A percentile compares a stretch with the other conserved stretches of the same genome.
Evolutionary conservation across 1,140 invertebrate species (phyloP).

Genomic region (Acyrthosiphon pisum): DNA sequence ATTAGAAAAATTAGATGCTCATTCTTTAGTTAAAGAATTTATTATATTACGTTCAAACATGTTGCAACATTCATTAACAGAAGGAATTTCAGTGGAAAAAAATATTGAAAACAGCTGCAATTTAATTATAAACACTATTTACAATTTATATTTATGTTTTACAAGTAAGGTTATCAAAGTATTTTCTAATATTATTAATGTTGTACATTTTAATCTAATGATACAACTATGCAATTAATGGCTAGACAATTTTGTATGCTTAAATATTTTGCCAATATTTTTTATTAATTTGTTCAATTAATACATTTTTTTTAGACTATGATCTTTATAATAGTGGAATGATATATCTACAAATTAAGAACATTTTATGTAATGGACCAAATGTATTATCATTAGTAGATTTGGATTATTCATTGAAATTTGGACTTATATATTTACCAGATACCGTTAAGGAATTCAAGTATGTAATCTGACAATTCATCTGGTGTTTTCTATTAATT

Average conservation of each 20-base stretch:
- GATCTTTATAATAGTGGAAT: slow-evolving; percentile 25
- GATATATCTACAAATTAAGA: slow-evolving; percentile 5
- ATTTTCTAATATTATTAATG: not conserved
- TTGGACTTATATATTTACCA: slow-evolving; percentile 45
- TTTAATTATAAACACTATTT: slow-evolving; percentile 53
- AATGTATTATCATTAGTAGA: slow-evolving; percentile 48
- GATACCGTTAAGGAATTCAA: slow-evolving; percentile 37
- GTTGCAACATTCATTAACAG: slow-evolving; percentile 39
- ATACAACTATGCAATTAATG: not conserved
- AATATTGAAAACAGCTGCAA: slow-evolving; percentile 50
- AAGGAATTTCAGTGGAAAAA: slow-evolving; percentile 26
- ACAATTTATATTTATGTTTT: slow-evolving; percentile 54
- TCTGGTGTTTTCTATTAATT: not conserved
- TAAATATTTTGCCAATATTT: not conserved
- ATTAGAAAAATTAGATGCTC: slow-evolving; percentile 28
- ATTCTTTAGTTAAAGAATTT: slow-evolving; percentile 55
- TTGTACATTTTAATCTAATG: not conserved
- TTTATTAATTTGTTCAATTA: not conserved
- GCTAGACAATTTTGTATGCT: not conserved
- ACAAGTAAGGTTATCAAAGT: not conserved
- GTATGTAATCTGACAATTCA: not conserved
- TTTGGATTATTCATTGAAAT: slow-evolving; percentile 53
- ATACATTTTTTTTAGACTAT: slow-evolving; percentile 29
- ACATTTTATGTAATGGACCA: not conserved
- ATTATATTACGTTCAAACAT: slow-evolving; percentile 55